These are phyloP conservation scores for Lineus longissimus DNA, from an alignment of 1,140 invertebrate species.

Conservation along the genomic window DNA sequence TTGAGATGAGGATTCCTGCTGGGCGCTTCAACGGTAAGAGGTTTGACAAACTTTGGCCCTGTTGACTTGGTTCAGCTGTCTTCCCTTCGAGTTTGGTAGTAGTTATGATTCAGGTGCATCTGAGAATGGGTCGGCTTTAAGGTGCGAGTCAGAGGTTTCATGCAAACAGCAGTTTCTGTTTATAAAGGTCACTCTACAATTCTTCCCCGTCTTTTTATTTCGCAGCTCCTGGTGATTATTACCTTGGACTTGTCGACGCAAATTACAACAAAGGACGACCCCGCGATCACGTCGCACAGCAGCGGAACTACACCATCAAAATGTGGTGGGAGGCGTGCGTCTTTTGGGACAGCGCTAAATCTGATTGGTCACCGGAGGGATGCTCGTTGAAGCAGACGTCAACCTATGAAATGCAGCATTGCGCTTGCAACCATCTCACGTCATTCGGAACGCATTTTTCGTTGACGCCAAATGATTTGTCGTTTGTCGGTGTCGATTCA, in stretches of 20 bases:
- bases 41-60: too few species aligned
- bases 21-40: constrained; percentile 20
- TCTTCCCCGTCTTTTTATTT: constrained; percentile 1
- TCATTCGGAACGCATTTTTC: constrained; percentile 42
- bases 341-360: constrained; percentile 35
- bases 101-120: too few species aligned
- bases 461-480: constrained; percentile 35
- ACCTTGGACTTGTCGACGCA: constrained; percentile 42
- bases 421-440: constrained; percentile 45
- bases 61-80: too few species aligned
- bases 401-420: constrained; percentile 24
- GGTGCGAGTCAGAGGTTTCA: too few species aligned
- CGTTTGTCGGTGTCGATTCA: constrained; percentile 34
- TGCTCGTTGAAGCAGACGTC: constrained; percentile 31
- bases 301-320: constrained; percentile 38
- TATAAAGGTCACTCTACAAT: too few species aligned
- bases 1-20: constrained; percentile 20
- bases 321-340: constrained; percentile 47
- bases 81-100: too few species aligned
- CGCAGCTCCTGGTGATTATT: constrained; percentile 35
- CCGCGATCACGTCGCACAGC: constrained; percentile 30
- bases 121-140: too few species aligned
- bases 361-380: constrained; percentile 36
- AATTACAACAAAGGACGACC: constrained; percentile 38
- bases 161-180: too few species aligned